phyloP scores from a whole-genome alignment of 2,113 vertebrate genomes.

The Aspidoscelis tigris region DNA sequence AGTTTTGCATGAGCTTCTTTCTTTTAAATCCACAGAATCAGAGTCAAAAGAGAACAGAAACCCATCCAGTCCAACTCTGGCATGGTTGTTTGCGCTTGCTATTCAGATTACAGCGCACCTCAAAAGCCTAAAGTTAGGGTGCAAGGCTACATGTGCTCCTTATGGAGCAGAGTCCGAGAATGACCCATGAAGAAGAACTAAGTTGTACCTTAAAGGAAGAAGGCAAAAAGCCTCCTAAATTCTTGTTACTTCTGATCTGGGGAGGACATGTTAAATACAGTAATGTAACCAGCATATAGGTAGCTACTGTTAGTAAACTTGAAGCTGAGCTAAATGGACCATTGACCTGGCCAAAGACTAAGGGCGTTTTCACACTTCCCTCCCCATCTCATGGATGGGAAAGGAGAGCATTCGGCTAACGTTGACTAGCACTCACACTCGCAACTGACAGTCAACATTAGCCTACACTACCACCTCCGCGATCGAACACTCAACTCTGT shows the following conservation, averaged over 20 bases:
- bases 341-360: not conserved
- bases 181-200: not conserved
- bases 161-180: not conserved
- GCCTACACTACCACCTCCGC: too few species aligned
- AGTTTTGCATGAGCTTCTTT: not conserved
- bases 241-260: not conserved
- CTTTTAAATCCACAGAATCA: not conserved
- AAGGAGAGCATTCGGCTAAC: too few species aligned
- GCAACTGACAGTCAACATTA: too few species aligned
- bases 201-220: not conserved
- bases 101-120: not conserved
- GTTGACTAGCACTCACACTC: too few species aligned
- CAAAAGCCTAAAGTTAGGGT: not conserved
- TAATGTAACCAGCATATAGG: not conserved
- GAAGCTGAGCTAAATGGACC: not conserved
- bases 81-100: not conserved
- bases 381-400: too few species aligned
- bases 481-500: too few species aligned
- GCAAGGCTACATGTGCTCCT: not conserved
- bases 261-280: not conserved
- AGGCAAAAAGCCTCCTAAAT: not conserved
- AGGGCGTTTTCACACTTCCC: too few species aligned
- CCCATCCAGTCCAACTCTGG: not conserved
- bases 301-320: not conserved
- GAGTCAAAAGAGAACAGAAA: not conserved